Conservation (phyloP, 2,113 vertebrate genomes). For the Hippocampus mohnikei region DNA sequence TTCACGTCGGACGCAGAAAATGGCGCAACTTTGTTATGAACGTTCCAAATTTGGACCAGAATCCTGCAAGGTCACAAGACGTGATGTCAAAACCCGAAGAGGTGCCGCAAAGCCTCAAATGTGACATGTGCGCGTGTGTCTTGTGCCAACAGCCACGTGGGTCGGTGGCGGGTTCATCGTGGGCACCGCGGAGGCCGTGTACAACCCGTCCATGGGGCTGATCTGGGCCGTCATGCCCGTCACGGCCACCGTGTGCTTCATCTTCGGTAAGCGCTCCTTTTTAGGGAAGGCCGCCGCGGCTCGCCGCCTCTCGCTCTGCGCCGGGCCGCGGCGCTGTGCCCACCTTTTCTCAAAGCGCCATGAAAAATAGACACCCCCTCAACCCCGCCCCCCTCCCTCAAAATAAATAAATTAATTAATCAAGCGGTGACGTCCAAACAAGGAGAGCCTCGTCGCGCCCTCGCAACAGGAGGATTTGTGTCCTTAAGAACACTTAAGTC, state of each 20-base stretch:
- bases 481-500: constrained; percentile 9
- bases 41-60: too few species aligned
- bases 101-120: too few species aligned
- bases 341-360: neutral
- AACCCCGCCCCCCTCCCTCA: too few species aligned
- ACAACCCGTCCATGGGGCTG: constrained; percentile 63
- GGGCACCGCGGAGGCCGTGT: constrained; percentile 60
- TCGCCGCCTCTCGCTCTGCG: neutral
- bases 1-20: too few species aligned
- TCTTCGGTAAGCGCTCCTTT: constrained; percentile 48
- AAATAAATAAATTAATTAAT: neutral
- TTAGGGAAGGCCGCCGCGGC: neutral
- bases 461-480: neutral
- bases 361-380: neutral
- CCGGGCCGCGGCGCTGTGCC: neutral
- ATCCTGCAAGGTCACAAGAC: too few species aligned
- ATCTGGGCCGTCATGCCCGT: constrained; percentile 64
- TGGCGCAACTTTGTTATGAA: too few species aligned
- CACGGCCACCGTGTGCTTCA: constrained; percentile 59
- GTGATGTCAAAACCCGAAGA: too few species aligned
- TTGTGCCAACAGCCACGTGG: constrained; percentile 54
- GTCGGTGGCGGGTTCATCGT: constrained; percentile 63
- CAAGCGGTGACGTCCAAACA: neutral
- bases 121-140: too few species aligned
- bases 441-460: neutral